A percentile compares a stretch with the other conserved stretches of the same genome.
phyloP scores from a whole-genome alignment of 2,888 invertebrate genomes.

The Rapana venosa region DNA sequence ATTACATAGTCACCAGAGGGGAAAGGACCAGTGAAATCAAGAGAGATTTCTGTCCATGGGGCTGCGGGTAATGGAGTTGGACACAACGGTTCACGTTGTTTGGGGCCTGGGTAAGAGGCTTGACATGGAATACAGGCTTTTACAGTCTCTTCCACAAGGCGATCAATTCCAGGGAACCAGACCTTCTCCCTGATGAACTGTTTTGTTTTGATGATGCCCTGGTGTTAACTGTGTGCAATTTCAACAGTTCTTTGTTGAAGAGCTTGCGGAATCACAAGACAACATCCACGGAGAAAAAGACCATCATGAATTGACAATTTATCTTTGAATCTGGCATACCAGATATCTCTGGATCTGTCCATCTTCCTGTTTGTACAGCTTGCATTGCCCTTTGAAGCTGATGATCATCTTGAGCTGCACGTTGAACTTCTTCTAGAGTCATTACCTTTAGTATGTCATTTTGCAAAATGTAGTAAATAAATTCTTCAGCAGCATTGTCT shows the following conservation, averaged over 20 bases:
- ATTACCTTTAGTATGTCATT: background rate
- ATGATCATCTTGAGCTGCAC: background rate
- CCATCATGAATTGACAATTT: conserved; percentile 37
- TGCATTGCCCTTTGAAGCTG: background rate
- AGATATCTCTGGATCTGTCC: conserved; percentile 38
- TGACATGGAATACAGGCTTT: conserved; percentile 51
- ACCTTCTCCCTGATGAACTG: conserved; percentile 57
- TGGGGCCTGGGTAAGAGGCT: background rate
- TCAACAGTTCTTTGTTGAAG: conserved; percentile 51
- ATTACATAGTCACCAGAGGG: conserved; percentile 37
- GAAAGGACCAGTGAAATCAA: background rate
- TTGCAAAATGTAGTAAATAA: background rate
- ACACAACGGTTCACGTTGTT: background rate
- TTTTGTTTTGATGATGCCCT: conserved; percentile 57
- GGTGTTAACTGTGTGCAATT: conserved; percentile 58
- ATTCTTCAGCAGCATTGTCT: background rate
- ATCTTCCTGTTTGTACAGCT: conserved; percentile 47
- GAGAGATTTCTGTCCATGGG: conserved; percentile 26
- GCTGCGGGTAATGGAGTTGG: conserved; percentile 40
- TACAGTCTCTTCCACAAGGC: conserved; percentile 50
- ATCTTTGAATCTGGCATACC: conserved; percentile 38
- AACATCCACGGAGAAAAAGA: conserved; percentile 34
- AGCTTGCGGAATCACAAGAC: conserved; percentile 53
- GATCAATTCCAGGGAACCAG: conserved; percentile 61
- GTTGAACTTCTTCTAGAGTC: background rate